These are phyloP conservation scores for Cheilosia scutellata DNA, from an alignment of 2,888 invertebrate genomes.

Conservation along the genomic window DNA sequence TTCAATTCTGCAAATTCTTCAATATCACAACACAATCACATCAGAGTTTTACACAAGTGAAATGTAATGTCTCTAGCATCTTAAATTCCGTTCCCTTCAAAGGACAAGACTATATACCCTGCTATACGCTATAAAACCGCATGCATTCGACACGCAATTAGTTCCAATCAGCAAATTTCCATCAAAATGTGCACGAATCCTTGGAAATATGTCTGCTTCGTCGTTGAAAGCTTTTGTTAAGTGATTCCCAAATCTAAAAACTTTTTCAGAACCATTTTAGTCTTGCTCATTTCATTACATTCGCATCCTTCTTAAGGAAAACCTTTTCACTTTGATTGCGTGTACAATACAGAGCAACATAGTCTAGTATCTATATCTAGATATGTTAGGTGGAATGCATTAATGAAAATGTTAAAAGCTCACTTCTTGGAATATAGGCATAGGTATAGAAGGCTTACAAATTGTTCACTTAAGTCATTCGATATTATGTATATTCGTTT, in stretches of 20 bases:
- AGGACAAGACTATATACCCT: neutral
- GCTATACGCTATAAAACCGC: too few species aligned
- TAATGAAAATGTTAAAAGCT: slow-evolving; percentile 3
- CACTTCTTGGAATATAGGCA: neutral
- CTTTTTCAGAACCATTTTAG: neutral
- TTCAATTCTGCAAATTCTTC: too few species aligned
- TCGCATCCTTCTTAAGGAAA: neutral
- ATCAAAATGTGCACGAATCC: neutral
- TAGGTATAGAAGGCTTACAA: neutral
- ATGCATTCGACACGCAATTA: neutral
- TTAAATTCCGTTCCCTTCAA: too few species aligned
- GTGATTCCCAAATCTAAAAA: slow-evolving; percentile 35
- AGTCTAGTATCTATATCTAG: neutral
- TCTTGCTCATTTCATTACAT: neutral
- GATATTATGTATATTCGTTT: slow-evolving; percentile 7
- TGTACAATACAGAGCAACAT: neutral
- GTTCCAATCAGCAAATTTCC: neutral
- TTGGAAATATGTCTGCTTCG: neutral
- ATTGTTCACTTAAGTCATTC: slow-evolving; percentile 16
- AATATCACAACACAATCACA: too few species aligned
- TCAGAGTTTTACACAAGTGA: too few species aligned
- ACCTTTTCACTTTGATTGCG: neutral
- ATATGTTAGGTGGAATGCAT: neutral
- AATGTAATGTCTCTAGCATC: too few species aligned
- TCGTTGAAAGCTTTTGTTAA: slow-evolving; percentile 22